phyloP scores from a whole-genome alignment of 2,113 vertebrate genomes.

The Lutjanus erythropterus region DNA sequence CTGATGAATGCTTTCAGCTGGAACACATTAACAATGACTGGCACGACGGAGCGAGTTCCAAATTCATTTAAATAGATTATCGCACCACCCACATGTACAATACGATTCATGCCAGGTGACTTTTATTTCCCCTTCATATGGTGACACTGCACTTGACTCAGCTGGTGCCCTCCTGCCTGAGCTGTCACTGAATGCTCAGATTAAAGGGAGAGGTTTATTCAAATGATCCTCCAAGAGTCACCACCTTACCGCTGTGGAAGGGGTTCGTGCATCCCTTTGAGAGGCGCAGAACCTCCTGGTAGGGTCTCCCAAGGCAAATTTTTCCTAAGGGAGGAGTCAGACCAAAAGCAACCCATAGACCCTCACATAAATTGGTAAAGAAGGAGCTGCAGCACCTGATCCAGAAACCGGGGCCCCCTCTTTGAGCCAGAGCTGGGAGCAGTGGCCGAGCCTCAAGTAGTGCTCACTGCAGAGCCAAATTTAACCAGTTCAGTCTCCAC shows the following conservation, averaged over 20 bases:
- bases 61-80: conserved; percentile 24
- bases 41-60: conserved; percentile 20
- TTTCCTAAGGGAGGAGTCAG: neutral
- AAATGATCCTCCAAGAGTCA: neutral
- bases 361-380: neutral
- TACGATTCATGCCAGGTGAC: neutral
- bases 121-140: neutral
- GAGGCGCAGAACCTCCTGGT: neutral
- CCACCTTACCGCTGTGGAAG: neutral
- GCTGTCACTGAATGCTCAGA: conserved; percentile 14
- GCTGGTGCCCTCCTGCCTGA: neutral
- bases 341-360: neutral
- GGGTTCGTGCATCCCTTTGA: neutral
- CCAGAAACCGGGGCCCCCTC: neutral
- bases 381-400: neutral
- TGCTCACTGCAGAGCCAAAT: too few species aligned
- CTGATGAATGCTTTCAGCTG: conserved; percentile 30
- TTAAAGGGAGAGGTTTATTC: neutral
- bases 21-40: conserved; percentile 22
- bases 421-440: neutral
- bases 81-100: neutral
- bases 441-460: too few species aligned
- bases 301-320: neutral
- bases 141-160: neutral
- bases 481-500: too few species aligned